Percentiles rank a stretch among this genome's conserved stretches.
Evolutionary conservation across 1,140 invertebrate species (phyloP).

Genomic region (Lordiphosa collinella): DNA sequence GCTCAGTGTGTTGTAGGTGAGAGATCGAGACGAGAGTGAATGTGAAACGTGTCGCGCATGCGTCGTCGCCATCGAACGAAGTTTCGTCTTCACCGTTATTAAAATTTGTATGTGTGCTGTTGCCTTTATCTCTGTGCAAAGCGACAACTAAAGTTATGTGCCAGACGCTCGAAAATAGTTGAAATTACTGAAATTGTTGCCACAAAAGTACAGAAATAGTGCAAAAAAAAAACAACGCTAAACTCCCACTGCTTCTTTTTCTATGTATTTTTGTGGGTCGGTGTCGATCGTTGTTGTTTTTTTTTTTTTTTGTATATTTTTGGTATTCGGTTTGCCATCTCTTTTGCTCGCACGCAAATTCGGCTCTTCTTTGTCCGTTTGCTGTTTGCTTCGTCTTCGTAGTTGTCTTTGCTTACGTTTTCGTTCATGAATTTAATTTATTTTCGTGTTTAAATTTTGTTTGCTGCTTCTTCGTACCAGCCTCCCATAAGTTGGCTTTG

Average conservation of each 20-base stretch:
- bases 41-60: slow-evolving; percentile 75
- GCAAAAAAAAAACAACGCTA: slow-evolving; percentile 22
- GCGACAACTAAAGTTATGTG: slow-evolving; percentile 43
- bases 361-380: slow-evolving; percentile 40
- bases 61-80: slow-evolving; percentile 18
- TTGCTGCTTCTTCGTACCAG: slow-evolving; percentile 15
- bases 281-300: slow-evolving; percentile 26
- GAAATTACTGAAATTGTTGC: slow-evolving; percentile 43
- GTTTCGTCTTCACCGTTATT: slow-evolving; percentile 63
- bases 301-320: slow-evolving; percentile 39
- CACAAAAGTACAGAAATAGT: slow-evolving; percentile 21
- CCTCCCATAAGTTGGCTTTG: slow-evolving; percentile 22
- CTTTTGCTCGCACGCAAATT: slow-evolving; percentile 48
- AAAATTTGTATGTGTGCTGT: slow-evolving; percentile 40
- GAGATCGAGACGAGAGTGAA: slow-evolving; percentile 53
- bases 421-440: slow-evolving; percentile 68
- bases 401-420: slow-evolving; percentile 60
- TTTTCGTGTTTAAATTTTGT: slow-evolving; percentile 60
- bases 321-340: slow-evolving; percentile 45
- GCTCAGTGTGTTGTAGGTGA: slow-evolving; percentile 29
- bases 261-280: slow-evolving; percentile 15
- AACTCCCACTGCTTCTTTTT: slow-evolving; percentile 38
- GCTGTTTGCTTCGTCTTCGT: slow-evolving; percentile 47
- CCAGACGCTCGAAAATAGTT: slow-evolving; percentile 35
- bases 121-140: slow-evolving; percentile 55